Evolutionary conservation across 2,797 vertebrate genomes (phyloP).

Genomic region (Chiroxiphia lanceolata): DNA sequence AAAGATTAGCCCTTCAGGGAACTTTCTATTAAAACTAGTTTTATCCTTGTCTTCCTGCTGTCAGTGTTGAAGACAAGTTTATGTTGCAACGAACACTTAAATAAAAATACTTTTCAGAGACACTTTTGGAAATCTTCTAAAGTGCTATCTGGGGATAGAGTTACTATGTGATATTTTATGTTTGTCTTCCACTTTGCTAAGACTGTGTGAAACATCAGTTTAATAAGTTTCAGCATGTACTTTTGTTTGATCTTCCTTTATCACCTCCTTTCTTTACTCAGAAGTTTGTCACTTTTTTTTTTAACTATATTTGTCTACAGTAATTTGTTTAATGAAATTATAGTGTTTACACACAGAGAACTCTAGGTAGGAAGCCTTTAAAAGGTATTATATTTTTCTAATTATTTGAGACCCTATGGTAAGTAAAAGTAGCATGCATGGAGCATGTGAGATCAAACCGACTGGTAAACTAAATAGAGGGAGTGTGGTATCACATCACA

Average conservation of each 20-base stretch:
- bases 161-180: not conserved
- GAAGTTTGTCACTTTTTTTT: not conserved
- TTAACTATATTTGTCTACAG: not conserved
- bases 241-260: not conserved
- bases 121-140: not conserved
- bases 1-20: constrained; percentile 42
- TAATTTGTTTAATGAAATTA: not conserved
- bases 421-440: not conserved
- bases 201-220: not conserved
- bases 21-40: not conserved
- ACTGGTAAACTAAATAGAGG: not conserved
- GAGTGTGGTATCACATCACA: rapidly evolving
- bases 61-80: not conserved
- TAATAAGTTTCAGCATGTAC: not conserved
- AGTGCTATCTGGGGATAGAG: not conserved
- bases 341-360: not conserved
- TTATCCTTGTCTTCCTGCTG: constrained; percentile 55
- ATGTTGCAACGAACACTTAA: not conserved
- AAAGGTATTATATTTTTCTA: not conserved
- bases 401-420: not conserved
- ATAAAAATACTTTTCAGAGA: not conserved
- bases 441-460: not conserved
- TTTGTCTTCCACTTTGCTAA: constrained; percentile 2
- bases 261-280: not conserved
- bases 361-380: not conserved